Evolutionary conservation across 2,797 vertebrate genomes (phyloP).

Genomic region (Ptychobarbus kaznakovi): DNA sequence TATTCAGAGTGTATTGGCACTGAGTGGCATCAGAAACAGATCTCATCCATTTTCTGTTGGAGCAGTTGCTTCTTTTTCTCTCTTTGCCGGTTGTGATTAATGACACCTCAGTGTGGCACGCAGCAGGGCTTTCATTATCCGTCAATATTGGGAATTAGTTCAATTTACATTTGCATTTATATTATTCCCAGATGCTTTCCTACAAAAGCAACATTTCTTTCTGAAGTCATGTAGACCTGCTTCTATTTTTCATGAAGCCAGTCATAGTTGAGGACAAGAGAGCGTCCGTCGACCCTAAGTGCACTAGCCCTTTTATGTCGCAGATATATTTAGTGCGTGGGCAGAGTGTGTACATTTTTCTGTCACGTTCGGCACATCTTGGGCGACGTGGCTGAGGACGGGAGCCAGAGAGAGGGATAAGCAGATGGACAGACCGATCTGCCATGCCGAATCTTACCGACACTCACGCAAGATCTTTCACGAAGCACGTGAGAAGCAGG

Average conservation of each 20-base stretch:
- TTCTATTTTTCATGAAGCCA: slow-evolving; percentile 37
- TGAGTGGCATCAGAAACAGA: slow-evolving; percentile 29
- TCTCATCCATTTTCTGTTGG: slow-evolving; percentile 17
- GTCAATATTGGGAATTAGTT: slow-evolving; percentile 2
- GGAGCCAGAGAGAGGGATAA: slow-evolving; percentile 32
- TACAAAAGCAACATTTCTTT: background rate
- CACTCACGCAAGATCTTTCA: slow-evolving; percentile 9
- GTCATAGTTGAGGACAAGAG: slow-evolving; percentile 28
- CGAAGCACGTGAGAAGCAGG: slow-evolving; percentile 10
- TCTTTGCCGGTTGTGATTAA: slow-evolving; percentile 30
- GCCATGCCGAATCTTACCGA: slow-evolving; percentile 14
- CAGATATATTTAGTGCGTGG: slow-evolving; percentile 59
- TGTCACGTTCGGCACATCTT: slow-evolving; percentile 37
- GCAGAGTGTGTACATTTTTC: slow-evolving; percentile 52
- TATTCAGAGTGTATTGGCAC: slow-evolving; percentile 36
- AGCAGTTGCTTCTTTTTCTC: slow-evolving; percentile 29
- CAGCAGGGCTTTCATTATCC: slow-evolving; percentile 5
- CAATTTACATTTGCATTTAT: background rate
- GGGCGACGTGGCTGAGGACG: background rate
- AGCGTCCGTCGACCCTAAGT: slow-evolving; percentile 48
- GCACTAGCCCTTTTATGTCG: slow-evolving; percentile 46
- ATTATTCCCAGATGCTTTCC: background rate
- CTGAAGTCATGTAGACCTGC: slow-evolving; percentile 19
- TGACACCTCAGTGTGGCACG: slow-evolving; percentile 28
- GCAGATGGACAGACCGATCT: slow-evolving; percentile 40